Conservation (phyloP, 1,140 invertebrate genomes). For the Theocolax elegans region DNA sequence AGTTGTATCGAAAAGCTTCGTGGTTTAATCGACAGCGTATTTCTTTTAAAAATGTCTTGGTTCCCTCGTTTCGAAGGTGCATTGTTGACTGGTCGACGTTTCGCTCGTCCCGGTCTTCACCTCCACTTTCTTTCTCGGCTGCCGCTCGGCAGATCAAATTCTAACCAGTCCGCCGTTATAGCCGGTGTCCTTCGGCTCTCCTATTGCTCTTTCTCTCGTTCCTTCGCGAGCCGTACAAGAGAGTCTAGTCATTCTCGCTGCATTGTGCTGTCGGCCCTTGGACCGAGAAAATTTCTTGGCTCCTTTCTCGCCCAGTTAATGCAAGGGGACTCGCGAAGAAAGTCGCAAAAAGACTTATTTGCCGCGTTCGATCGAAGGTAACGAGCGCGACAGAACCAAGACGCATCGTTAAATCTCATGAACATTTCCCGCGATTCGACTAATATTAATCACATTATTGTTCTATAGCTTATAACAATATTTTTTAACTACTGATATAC, state of each 20-base stretch:
- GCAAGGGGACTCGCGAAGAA: no score
- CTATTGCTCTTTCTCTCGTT: constrained; percentile 35
- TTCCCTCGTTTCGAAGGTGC: constrained; percentile 1
- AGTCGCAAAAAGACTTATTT: no score
- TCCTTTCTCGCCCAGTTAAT: constrained; percentile 5
- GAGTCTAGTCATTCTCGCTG: constrained; percentile 58
- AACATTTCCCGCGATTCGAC: no score
- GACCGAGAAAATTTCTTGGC: constrained; percentile 46
- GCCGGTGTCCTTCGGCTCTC: constrained; percentile 61
- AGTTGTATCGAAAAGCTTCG: no score
- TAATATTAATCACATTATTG: no score
- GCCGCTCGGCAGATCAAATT: constrained; percentile 64
- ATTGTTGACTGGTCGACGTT: constrained; percentile 34
- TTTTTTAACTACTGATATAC: no score
- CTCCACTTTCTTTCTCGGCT: constrained; percentile 48
- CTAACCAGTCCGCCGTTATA: constrained; percentile 66
- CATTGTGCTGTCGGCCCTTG: constrained; percentile 59
- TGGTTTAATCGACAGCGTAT: no score
- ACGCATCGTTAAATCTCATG: no score
- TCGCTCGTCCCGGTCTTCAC: constrained; percentile 43
- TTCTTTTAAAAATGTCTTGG: no score
- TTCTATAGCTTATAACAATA: no score
- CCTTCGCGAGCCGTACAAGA: constrained; percentile 38
- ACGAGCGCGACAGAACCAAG: constrained; percentile 50
- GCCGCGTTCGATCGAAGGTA: constrained; percentile 45